phyloP scores from a whole-genome alignment of 2,888 invertebrate species.

The Rhingia campestris region DNA sequence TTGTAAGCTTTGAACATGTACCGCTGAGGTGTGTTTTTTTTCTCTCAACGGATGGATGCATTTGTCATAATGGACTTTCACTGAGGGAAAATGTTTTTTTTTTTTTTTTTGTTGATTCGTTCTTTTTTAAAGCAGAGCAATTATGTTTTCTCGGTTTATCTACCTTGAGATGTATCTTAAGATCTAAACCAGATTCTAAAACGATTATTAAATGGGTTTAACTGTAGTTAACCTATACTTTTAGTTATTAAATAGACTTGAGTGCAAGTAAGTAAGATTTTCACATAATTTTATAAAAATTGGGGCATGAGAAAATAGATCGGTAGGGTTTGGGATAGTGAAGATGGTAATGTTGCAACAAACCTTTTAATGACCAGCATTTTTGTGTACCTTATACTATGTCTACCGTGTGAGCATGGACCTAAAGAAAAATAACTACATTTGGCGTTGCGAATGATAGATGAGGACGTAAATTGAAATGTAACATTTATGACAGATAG shows the following conservation, averaged over 20 bases:
- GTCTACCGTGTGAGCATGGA: too few species aligned
- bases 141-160: slow-evolving; percentile 26
- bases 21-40: slow-evolving; percentile 48
- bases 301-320: background rate
- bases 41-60: slow-evolving; percentile 44
- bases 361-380: too few species aligned
- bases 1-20: slow-evolving; percentile 51
- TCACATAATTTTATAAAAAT: background rate
- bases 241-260: slow-evolving; percentile 7
- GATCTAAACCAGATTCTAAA: slow-evolving; percentile 11
- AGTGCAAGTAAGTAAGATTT: background rate
- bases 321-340: background rate
- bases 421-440: too few species aligned
- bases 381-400: too few species aligned
- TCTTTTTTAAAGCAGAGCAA: slow-evolving; percentile 11
- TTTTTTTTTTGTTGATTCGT: slow-evolving; percentile 3
- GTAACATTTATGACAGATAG: too few species aligned
- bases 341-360: background rate
- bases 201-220: slow-evolving; percentile 15
- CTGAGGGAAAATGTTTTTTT: slow-evolving; percentile 23
- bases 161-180: slow-evolving; percentile 20
- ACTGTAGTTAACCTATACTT: slow-evolving; percentile 6
- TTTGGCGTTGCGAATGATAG: too few species aligned
- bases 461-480: too few species aligned
- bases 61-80: slow-evolving; percentile 59